Percentiles rank a stretch among this genome's conserved stretches.
phyloP scores from a whole-genome alignment of 2,113 vertebrate species.

The Istiophorus platypterus region DNA sequence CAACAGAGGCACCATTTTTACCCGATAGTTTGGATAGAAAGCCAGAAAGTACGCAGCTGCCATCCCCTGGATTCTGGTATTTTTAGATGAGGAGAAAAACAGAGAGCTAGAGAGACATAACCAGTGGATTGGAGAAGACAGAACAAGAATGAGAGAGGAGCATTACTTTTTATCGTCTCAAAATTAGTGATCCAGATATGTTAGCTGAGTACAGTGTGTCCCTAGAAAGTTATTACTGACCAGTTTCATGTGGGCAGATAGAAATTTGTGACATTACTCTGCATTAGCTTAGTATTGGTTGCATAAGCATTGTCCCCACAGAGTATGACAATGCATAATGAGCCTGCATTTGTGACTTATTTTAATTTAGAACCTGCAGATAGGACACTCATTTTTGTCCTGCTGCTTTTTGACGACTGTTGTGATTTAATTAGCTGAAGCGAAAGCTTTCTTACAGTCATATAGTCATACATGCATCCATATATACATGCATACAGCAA shows the following conservation, averaged over 20 bases:
- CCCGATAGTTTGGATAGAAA: constrained; percentile 22
- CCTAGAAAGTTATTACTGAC: constrained; percentile 22
- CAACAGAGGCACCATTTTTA: constrained; percentile 1
- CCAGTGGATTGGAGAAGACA: constrained; percentile 1
- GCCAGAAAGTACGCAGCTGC: constrained; percentile 24
- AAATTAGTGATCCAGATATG: neutral
- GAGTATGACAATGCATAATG: neutral
- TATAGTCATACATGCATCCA: neutral
- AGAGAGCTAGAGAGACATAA: neutral
- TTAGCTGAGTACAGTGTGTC: constrained; percentile 18
- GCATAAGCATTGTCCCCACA: neutral
- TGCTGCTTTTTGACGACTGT: neutral
- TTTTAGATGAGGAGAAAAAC: constrained; percentile 38
- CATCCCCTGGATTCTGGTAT: constrained; percentile 21
- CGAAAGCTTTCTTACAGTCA: constrained; percentile 9
- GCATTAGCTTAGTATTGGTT: constrained; percentile 9
- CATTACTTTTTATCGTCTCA: neutral
- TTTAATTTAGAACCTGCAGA: too few relatives aligned
- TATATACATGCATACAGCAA: neutral
- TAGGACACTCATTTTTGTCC: too few relatives aligned
- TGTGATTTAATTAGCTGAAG: constrained; percentile 1
- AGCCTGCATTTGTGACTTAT: neutral
- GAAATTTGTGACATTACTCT: neutral
- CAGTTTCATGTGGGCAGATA: constrained; percentile 9
- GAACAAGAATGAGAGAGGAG: neutral